Evolutionary conservation across 2,797 vertebrate species (phyloP).

Genomic region (Neosalanx taihuensis): DNA sequence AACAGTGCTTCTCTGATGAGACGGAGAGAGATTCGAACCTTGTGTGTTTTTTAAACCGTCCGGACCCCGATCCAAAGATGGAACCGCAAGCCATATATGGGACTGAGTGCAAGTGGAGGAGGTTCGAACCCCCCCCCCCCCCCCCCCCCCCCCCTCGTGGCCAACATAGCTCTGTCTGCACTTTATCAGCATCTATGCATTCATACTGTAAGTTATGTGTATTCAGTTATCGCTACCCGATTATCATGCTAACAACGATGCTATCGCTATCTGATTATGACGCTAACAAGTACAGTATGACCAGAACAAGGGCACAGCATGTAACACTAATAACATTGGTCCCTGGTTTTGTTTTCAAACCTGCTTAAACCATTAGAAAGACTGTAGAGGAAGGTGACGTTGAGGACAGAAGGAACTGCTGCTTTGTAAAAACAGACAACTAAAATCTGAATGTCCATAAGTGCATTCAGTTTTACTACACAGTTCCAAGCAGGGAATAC

Average conservation of each 20-base stretch:
- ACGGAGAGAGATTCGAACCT: too few relatives aligned
- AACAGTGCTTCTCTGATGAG: too few relatives aligned
- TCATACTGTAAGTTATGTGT: conserved; percentile 49
- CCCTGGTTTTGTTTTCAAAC: conserved; percentile 19
- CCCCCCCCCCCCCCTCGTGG: too few relatives aligned
- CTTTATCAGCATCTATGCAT: conserved; percentile 70
- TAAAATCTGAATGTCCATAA: too few relatives aligned
- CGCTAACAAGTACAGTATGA: too few relatives aligned
- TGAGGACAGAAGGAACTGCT: conserved; percentile 1
- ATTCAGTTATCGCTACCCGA: conserved; percentile 37
- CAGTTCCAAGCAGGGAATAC: conserved; percentile 24
- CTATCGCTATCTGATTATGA: too few relatives aligned
- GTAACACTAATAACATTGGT: conserved; percentile 38
- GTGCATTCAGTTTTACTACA: conserved; percentile 26
- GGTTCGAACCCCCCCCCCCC: too few relatives aligned
- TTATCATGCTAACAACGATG: conserved; percentile 22
- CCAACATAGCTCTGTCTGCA: conserved; percentile 62
- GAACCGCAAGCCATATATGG: not conserved
- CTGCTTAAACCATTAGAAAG: not conserved
- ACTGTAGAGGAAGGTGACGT: not conserved
- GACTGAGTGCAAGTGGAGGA: too few relatives aligned
- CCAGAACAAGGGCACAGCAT: too few relatives aligned
- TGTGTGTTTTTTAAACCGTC: not conserved
- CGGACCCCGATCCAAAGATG: not conserved
- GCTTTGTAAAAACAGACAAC: not conserved